Conservation (phyloP, 2,797 vertebrate genomes). For the Myioborus melanocephalus region DNA sequence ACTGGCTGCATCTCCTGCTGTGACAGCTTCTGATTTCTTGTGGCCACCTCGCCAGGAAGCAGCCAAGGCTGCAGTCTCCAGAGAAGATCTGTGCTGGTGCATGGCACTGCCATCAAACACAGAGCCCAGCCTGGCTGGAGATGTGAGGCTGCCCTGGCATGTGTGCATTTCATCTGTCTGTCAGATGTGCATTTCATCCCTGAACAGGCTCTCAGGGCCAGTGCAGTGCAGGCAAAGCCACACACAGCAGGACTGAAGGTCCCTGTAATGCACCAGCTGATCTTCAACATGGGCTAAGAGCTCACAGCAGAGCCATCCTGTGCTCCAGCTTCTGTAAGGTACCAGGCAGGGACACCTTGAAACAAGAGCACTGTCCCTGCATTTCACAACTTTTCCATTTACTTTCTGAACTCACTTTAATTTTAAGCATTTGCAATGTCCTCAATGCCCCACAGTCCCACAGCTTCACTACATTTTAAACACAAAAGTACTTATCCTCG, state of each 20-base stretch:
- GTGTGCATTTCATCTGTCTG: background rate
- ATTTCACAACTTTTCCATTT: background rate
- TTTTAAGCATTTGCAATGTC: background rate
- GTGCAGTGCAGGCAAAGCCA: background rate
- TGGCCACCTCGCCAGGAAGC: background rate
- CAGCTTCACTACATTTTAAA: background rate
- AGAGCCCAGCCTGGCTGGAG: background rate
- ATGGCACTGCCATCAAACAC: background rate
- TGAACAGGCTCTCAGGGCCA: background rate
- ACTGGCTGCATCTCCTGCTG: background rate
- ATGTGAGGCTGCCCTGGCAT: background rate
- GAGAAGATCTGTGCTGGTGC: background rate
- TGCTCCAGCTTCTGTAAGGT: background rate
- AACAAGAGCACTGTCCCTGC: background rate
- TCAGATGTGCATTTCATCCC: no score
- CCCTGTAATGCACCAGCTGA: background rate
- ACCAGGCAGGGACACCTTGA: background rate
- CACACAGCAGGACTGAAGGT: background rate
- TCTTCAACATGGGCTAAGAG: background rate
- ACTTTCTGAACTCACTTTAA: background rate
- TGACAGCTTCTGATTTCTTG: background rate
- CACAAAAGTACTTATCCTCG: background rate
- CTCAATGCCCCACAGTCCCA: background rate
- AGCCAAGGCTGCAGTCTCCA: background rate
- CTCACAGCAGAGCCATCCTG: rapidly evolving